Evolutionary conservation across 2,113 vertebrate species (phyloP).

Genomic region (Percina caprodes): DNA sequence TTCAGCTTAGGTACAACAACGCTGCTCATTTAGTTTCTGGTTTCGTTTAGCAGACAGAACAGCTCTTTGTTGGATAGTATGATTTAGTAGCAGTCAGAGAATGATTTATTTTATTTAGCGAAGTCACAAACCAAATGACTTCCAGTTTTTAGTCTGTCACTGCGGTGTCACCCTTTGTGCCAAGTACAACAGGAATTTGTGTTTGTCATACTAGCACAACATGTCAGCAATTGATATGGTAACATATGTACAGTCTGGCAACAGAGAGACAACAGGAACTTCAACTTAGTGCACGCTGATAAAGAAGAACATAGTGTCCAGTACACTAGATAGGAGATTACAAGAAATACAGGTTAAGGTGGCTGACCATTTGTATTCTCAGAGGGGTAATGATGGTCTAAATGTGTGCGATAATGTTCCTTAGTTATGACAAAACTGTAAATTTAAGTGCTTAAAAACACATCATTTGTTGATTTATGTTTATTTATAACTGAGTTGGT

Average conservation of each 20-base stretch:
- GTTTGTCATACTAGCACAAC: conserved; percentile 17
- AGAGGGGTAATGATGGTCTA: not conserved
- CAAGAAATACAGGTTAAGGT: not conserved
- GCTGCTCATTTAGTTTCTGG: not conserved
- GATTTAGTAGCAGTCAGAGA: not conserved
- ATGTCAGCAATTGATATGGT: conserved; percentile 32
- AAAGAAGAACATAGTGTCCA: conserved; percentile 38
- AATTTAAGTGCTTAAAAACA: not conserved
- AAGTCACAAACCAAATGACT: not conserved
- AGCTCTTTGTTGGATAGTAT: not conserved
- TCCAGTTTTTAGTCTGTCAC: not conserved
- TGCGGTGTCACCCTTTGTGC: not conserved
- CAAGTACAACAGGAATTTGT: conserved; percentile 10
- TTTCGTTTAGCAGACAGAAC: not conserved
- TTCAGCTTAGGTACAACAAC: not conserved
- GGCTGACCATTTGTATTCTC: not conserved
- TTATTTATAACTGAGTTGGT: not conserved
- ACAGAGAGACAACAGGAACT: conserved; percentile 49
- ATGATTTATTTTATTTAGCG: not conserved
- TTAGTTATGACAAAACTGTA: not conserved
- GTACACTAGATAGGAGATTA: conserved; percentile 8
- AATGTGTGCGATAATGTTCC: not conserved
- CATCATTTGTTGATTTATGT: not conserved
- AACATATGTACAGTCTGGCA: conserved; percentile 21
- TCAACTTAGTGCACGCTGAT: conserved; percentile 34